Conservation (phyloP, 2,797 vertebrate species). For the Hydrolagus colliei region DNA sequence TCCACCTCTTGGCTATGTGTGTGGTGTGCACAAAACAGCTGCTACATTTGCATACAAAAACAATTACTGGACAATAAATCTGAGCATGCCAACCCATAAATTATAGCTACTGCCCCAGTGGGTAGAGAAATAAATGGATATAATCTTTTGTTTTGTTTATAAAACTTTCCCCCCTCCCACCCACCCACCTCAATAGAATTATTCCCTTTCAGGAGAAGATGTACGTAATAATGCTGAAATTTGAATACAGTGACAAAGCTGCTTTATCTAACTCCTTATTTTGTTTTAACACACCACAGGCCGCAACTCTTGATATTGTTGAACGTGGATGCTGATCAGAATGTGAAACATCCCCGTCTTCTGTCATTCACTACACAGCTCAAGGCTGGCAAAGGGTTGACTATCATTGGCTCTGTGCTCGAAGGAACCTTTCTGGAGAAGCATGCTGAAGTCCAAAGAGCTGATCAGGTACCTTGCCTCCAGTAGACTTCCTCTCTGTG, state of each 20-base stretch:
- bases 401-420: slow-evolving; percentile 82
- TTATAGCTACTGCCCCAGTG: too few relatives aligned
- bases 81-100: too few relatives aligned
- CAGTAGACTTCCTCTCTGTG: too few relatives aligned
- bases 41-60: too few relatives aligned
- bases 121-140: too few relatives aligned
- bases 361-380: slow-evolving; percentile 83
- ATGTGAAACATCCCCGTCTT: slow-evolving; percentile 78
- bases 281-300: slow-evolving; percentile 46
- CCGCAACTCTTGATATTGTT: slow-evolving; percentile 83
- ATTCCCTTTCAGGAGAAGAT: not conserved
- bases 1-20: too few relatives aligned
- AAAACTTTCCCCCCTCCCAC: too few relatives aligned
- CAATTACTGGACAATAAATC: too few relatives aligned
- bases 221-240: not conserved
- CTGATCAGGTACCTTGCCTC: slow-evolving; percentile 68
- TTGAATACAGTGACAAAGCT: not conserved
- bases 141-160: too few relatives aligned
- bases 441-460: slow-evolving; percentile 67
- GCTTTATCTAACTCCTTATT: not conserved
- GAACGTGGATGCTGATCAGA: slow-evolving; percentile 70
- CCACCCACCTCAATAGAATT: not conserved
- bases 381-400: slow-evolving; percentile 90
- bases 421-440: slow-evolving; percentile 82
- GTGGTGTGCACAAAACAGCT: too few relatives aligned